phyloP scores from a whole-genome alignment of 2,888 invertebrate species.

The Folsomia manolachei region DNA sequence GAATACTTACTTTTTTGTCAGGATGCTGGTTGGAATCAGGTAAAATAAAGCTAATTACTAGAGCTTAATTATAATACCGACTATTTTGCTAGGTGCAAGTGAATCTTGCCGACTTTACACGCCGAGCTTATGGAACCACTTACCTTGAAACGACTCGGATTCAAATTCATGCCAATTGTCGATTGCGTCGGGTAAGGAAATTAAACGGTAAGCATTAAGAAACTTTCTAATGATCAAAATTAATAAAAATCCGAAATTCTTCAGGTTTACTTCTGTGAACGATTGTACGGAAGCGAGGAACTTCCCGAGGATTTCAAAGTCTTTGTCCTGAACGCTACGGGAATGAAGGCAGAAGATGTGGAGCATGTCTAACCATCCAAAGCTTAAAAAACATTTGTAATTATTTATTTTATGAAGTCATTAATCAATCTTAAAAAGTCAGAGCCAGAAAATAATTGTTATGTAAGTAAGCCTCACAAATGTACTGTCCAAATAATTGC shows the following conservation, averaged over 20 bases:
- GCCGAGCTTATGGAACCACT: constrained; percentile 64
- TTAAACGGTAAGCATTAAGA: too few relatives aligned
- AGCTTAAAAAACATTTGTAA: too few relatives aligned
- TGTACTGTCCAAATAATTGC: too few relatives aligned
- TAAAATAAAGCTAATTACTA: neutral
- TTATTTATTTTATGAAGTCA: too few relatives aligned
- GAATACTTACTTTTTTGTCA: too few relatives aligned
- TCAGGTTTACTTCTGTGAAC: constrained; percentile 59
- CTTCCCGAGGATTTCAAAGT: constrained; percentile 65
- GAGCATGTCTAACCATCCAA: constrained; percentile 31
- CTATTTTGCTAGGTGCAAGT: constrained; percentile 58
- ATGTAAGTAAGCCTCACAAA: too few relatives aligned
- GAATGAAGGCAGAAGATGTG: constrained; percentile 43
- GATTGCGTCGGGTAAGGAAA: constrained; percentile 63
- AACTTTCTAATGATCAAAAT: too few relatives aligned
- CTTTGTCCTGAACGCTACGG: constrained; percentile 56
- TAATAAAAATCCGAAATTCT: too few relatives aligned
- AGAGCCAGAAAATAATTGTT: too few relatives aligned
- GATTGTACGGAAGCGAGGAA: constrained; percentile 64
- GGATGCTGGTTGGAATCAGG: constrained; percentile 64
- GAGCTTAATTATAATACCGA: too few relatives aligned
- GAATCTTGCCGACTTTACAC: constrained; percentile 63
- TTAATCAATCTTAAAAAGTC: too few relatives aligned
- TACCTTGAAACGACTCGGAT: constrained; percentile 63
- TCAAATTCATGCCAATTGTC: constrained; percentile 65